These are phyloP conservation scores for Lepetodrilus schrolli DNA, from an alignment of 2,888 invertebrate species.

Conservation along the genomic window DNA sequence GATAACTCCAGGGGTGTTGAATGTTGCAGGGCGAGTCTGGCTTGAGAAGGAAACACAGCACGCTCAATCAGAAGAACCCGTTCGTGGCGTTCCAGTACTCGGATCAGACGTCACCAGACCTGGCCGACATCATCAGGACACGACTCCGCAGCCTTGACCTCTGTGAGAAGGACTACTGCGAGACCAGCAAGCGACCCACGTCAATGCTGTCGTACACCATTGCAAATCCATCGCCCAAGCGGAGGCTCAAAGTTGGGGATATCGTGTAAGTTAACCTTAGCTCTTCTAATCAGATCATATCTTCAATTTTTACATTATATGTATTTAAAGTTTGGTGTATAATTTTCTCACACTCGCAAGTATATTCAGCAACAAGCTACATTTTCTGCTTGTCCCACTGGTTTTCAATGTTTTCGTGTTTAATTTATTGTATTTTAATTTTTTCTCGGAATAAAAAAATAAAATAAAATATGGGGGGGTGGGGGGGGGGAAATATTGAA, in stretches of 20 bases:
- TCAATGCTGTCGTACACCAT: slow-evolving; percentile 91
- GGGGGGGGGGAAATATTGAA: too few species aligned
- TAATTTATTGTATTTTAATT: too few species aligned
- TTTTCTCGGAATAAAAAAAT: slow-evolving; percentile 36
- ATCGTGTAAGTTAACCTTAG: slow-evolving; percentile 95
- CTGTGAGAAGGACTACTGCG: slow-evolving; percentile 88
- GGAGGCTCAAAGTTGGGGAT: slow-evolving; percentile 92
- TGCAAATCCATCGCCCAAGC: slow-evolving; percentile 97
- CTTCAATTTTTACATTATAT: too few species aligned
- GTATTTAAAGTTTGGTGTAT: too few species aligned
- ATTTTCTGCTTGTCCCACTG: too few species aligned
- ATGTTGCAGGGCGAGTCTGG: too few species aligned
- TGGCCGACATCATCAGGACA: slow-evolving; percentile 93
- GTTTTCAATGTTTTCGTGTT: too few species aligned
- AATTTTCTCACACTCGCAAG: too few species aligned
- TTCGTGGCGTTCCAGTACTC: slow-evolving; percentile 76
- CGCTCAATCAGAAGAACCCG: slow-evolving; percentile 19
- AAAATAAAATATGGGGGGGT: not conserved
- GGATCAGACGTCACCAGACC: slow-evolving; percentile 94
- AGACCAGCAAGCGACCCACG: slow-evolving; percentile 40
- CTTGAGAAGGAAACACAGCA: too few species aligned
- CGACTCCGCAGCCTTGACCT: slow-evolving; percentile 95
- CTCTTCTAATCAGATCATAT: too few species aligned
- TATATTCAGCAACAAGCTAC: too few species aligned
- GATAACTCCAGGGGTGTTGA: too few species aligned